Evolutionary conservation across 2,797 vertebrate species (phyloP).

Genomic region (Chanos chanos): DNA sequence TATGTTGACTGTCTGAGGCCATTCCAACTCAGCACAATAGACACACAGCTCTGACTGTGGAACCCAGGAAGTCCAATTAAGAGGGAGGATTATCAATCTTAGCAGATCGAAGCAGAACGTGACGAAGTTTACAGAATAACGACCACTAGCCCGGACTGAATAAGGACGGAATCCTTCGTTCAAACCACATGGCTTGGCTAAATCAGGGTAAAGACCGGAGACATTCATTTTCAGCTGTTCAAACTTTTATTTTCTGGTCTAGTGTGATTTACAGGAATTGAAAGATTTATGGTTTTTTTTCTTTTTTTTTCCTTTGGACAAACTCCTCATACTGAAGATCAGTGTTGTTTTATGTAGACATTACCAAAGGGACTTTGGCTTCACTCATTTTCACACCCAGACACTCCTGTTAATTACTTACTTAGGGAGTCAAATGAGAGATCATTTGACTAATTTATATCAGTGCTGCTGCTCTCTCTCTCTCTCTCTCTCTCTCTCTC

Average conservation of each 20-base stretch:
- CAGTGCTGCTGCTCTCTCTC: too few relatives aligned
- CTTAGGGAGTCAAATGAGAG: too few relatives aligned
- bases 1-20: slow-evolving; percentile 36
- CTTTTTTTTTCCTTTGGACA: too few relatives aligned
- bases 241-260: slow-evolving; percentile 33
- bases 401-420: too few relatives aligned
- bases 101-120: slow-evolving; percentile 59
- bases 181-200: slow-evolving; percentile 49
- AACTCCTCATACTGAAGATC: too few relatives aligned
- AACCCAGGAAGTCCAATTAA: slow-evolving; percentile 58
- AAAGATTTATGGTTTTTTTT: slow-evolving; percentile 34
- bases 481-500: too few relatives aligned
- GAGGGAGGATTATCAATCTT: slow-evolving; percentile 62
- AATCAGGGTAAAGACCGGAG: slow-evolving; percentile 52
- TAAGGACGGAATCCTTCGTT: slow-evolving; percentile 52
- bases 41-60: slow-evolving; percentile 38
- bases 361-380: not conserved
- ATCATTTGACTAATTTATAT: too few relatives aligned
- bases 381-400: too few relatives aligned
- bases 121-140: slow-evolving; percentile 48
- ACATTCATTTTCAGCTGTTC: slow-evolving; percentile 48
- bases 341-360: not conserved
- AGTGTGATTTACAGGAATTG: slow-evolving; percentile 1
- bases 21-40: not conserved
- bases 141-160: slow-evolving; percentile 53